These are phyloP conservation scores for Oncopeltus fasciatus DNA, from an alignment of 1,140 invertebrate genomes.

Conservation along the genomic window DNA sequence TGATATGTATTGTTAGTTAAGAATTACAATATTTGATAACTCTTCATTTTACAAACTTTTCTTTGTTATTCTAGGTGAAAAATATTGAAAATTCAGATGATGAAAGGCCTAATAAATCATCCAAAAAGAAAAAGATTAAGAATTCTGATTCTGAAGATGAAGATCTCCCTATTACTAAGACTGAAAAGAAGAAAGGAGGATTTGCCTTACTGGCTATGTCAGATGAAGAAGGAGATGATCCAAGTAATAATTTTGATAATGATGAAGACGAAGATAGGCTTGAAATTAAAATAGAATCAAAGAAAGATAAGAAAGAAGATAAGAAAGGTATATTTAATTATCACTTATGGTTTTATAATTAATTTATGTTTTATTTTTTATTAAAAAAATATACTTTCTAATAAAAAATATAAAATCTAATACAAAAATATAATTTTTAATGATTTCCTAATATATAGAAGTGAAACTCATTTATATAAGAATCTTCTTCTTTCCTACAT, in stretches of 20 bases:
- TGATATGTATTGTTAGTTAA: no score
- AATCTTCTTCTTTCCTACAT: no score
- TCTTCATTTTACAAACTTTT: no score
- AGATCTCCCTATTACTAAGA: slow-evolving; percentile 20
- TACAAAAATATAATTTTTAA: no score
- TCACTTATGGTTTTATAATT: no score
- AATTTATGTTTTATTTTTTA: no score
- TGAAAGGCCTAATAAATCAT: not conserved
- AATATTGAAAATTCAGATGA: slow-evolving; percentile 8
- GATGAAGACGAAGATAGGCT: slow-evolving; percentile 17
- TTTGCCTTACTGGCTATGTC: slow-evolving; percentile 38
- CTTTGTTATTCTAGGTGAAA: not conserved
- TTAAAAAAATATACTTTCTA: no score
- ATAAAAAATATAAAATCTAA: no score
- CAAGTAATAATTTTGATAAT: not conserved
- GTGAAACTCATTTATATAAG: no score
- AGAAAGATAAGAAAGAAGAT: slow-evolving; percentile 29
- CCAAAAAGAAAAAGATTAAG: slow-evolving; percentile 27
- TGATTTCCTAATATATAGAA: no score
- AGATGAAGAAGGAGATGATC: slow-evolving; percentile 18
- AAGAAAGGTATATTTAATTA: slow-evolving; percentile 33
- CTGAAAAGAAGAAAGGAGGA: slow-evolving; percentile 35
- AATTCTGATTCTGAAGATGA: slow-evolving; percentile 31
- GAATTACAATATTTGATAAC: no score
- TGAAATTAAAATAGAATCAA: slow-evolving; percentile 3